Evolutionary conservation across 2,797 vertebrate species (phyloP).

Genomic region (Pantherophis vulpinus): DNA sequence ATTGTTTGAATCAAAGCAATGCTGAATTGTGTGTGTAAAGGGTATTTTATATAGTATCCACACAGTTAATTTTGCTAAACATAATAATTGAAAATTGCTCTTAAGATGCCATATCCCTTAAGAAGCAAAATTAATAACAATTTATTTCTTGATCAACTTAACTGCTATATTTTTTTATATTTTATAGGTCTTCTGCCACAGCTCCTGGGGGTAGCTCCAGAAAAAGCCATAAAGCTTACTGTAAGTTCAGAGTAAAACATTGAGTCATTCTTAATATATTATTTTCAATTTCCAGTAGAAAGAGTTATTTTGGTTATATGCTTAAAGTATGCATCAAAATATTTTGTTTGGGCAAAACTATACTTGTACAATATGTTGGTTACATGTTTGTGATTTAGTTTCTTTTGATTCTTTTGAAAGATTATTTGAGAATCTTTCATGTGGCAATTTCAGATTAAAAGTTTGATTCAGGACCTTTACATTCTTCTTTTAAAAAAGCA

Average conservation of each 20-base stretch:
- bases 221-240: slow-evolving; percentile 95
- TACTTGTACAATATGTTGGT: not conserved
- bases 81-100: slow-evolving; percentile 70
- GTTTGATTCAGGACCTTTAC: not conserved
- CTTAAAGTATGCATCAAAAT: not conserved
- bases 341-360: not conserved
- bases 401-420: slow-evolving; percentile 1
- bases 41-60: slow-evolving; percentile 66
- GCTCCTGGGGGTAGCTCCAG: slow-evolving; percentile 92
- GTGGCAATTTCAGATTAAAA: slow-evolving; percentile 1
- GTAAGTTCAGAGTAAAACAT: slow-evolving; percentile 75
- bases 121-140: slow-evolving; percentile 65
- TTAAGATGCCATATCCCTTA: slow-evolving; percentile 68
- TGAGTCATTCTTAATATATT: slow-evolving; percentile 13
- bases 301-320: rapidly evolving
- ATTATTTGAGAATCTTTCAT: not conserved
- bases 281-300: not conserved
- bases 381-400: not conserved
- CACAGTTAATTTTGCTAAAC: slow-evolving; percentile 77
- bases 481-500: not conserved
- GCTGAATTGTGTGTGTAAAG: slow-evolving; percentile 34
- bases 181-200: slow-evolving; percentile 90
- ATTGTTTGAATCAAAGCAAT: slow-evolving; percentile 55
- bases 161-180: slow-evolving; percentile 71
- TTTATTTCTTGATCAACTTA: slow-evolving; percentile 70